phyloP scores from a whole-genome alignment of 2,113 vertebrate species.

The Cnemophilus loriae region DNA sequence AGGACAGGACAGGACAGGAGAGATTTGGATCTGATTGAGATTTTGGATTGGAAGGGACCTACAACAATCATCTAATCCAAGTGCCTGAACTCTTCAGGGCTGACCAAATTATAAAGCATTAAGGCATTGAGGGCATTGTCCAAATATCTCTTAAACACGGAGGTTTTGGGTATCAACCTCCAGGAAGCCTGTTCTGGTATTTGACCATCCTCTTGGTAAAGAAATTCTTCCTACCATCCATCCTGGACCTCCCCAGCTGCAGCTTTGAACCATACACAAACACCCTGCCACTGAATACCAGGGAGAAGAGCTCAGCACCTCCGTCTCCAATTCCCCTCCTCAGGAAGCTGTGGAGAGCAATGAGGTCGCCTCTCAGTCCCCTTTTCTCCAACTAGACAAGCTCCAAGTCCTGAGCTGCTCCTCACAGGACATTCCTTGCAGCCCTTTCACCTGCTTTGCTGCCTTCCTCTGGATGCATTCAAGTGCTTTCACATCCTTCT shows the following conservation, averaged over 20 bases:
- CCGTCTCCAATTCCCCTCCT: neutral
- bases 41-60: neutral
- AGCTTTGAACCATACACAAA: neutral
- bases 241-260: neutral
- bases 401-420: neutral
- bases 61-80: neutral
- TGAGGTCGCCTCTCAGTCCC: neutral
- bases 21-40: too few relatives aligned
- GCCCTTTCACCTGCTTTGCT: neutral
- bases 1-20: too few relatives aligned
- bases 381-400: neutral
- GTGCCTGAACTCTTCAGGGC: neutral
- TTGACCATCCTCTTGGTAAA: neutral
- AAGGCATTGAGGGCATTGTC: neutral
- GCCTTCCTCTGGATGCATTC: neutral
- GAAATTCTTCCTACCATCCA: neutral
- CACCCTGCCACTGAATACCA: rapidly evolving
- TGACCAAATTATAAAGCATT: neutral
- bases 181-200: neutral
- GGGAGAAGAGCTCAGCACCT: neutral
- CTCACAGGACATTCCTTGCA: neutral
- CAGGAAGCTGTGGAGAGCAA: neutral
- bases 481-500: neutral
- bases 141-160: neutral
- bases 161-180: neutral